A percentile compares a stretch with the other conserved stretches of the same genome.
phyloP scores from a whole-genome alignment of 64 coral and sea anemone species.

The Acropora yongei region DNA sequence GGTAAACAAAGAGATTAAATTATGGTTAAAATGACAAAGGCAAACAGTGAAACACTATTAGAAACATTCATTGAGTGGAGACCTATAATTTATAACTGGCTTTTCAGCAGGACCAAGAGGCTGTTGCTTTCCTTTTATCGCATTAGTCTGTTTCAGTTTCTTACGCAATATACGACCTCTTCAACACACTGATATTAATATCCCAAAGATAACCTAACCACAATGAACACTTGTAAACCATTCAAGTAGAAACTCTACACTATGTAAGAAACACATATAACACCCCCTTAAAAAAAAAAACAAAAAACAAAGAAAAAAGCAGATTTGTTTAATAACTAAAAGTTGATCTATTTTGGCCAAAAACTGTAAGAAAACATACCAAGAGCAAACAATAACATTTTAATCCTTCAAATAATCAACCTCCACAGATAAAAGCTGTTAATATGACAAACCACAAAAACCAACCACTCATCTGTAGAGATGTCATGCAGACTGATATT shows the following conservation, averaged over 20 bases:
- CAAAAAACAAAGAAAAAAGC: background rate
- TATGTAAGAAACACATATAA: background rate
- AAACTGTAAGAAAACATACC: background rate
- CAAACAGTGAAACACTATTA: background rate
- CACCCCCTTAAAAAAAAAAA: no score
- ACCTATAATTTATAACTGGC: no score
- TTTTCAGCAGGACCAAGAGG: background rate
- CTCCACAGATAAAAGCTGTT: background rate
- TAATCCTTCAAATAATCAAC: constrained; percentile 6
- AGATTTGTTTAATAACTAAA: background rate
- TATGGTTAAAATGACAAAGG: background rate
- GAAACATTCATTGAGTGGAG: background rate
- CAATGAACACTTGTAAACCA: background rate
- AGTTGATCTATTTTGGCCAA: no score
- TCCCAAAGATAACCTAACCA: background rate
- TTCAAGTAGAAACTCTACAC: background rate
- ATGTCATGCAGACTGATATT: background rate
- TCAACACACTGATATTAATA: constrained; percentile 38
- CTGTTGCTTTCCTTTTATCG: background rate
- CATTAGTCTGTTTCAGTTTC: background rate
- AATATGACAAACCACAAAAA: constrained; percentile 17
- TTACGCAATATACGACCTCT: constrained; percentile 18
- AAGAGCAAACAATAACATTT: background rate
- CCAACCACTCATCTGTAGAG: background rate
- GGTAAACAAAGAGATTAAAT: background rate